These are phyloP conservation scores for Luffia ferchaultella DNA, from an alignment of 2,888 invertebrate genomes.

Conservation along the genomic window DNA sequence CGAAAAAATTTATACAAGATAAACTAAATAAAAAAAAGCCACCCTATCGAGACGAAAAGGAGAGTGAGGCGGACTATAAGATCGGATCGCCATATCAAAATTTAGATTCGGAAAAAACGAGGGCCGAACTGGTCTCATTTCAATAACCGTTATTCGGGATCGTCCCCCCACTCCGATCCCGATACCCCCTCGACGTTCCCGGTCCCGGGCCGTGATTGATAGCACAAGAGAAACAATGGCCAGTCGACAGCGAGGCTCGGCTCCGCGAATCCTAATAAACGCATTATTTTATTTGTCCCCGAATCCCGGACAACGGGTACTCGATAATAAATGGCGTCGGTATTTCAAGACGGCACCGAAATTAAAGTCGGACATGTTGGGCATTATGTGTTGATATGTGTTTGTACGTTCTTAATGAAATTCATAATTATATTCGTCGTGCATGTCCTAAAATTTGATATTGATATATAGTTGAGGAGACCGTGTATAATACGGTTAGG, in stretches of 20 bases:
- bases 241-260: conserved; percentile 26
- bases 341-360: background rate
- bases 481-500: too few species aligned
- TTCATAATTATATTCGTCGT: too few species aligned
- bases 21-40: conserved; percentile 29
- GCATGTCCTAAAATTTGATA: too few species aligned
- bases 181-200: conserved; percentile 22
- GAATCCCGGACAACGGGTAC: conserved; percentile 40
- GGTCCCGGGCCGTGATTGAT: conserved; percentile 56
- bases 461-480: too few species aligned
- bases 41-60: conserved; percentile 25
- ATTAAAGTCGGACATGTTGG: too few species aligned
- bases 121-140: conserved; percentile 54
- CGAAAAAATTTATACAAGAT: background rate
- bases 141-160: conserved; percentile 61
- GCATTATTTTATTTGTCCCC: conserved; percentile 57
- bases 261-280: conserved; percentile 63
- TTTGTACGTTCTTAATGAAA: too few species aligned
- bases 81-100: conserved; percentile 60
- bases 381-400: too few species aligned
- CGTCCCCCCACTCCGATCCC: conserved; percentile 23
- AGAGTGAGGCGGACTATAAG: conserved; percentile 47
- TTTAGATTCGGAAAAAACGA: conserved; percentile 65
- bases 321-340: conserved; percentile 48
- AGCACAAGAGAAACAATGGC: conserved; percentile 59